Base-by-base conservation (phyloP, 2,113 vertebrate genomes). In the Cheirogaleus medius region DNA sequence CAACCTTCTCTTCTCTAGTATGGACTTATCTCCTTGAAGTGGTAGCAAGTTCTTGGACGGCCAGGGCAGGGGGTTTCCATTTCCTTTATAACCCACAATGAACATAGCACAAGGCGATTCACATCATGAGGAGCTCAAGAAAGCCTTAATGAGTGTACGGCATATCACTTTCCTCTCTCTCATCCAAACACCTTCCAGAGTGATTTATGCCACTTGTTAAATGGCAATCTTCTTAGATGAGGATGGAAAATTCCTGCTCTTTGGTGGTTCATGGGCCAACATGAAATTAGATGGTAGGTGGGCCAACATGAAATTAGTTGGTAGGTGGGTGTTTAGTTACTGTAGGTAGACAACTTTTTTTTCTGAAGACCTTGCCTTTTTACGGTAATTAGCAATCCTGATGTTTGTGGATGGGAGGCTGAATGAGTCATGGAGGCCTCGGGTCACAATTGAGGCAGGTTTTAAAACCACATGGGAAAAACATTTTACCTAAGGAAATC, bases 391-490 rank as follows among this genome's bases (percentile, higher is more conserved):
- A 73, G 69, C 69, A 86, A 95, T 96, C 97, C 96, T 64, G 94
- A 92, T 96, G 90, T 69, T 96, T 97, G 95, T 93, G 82, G 60
- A 23, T 94, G 81, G 94, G 71, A 94, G 95, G 74, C 60, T 86
- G 87, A 96, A 95, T 97, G 97, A 98, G 95, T 97, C 97, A 97
- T 4, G 60, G 83, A 77, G 87, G 87, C 34, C 90, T 78, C 84
- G 54, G 94, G 90, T 94, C 92, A 97, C 47, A 63, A 21, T 0
- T 68, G 86, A 91, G 56, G 73, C 94, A 78, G 78, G 83, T 96
- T 95, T 93, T 63, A 91, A 97, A 98, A 96, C 96, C 96, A 83
- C 95, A 91, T 47, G 97, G 94, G 94, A 83, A 98, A 97, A 97
- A 96, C 78, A 91, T 87, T 87, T 82, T 58, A 91, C 87, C 93